Evolutionary conservation across 2,797 vertebrate genomes (phyloP).

Genomic region (Allobates femoralis): DNA sequence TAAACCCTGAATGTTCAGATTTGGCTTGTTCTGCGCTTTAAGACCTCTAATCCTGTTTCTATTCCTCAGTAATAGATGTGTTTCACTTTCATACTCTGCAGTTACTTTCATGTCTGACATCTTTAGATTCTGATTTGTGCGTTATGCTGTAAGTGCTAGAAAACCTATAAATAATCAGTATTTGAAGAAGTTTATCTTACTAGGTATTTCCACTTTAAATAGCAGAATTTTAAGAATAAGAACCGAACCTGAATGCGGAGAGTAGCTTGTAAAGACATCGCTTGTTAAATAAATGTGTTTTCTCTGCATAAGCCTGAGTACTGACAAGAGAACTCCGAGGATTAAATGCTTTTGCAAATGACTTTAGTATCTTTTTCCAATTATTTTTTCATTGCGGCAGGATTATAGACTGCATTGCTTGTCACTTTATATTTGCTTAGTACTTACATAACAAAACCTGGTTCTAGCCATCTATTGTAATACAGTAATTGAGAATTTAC

Average conservation of each 20-base stretch:
- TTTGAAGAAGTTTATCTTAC: constrained; percentile 5
- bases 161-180: not conserved
- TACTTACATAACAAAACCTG: constrained; percentile 34
- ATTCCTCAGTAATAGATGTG: not conserved
- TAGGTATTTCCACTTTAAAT: constrained; percentile 15
- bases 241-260: not conserved
- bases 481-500: constrained; percentile 30
- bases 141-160: not conserved
- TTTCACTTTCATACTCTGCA: not conserved
- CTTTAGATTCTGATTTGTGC: not conserved
- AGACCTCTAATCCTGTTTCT: not conserved
- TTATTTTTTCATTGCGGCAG: constrained; percentile 52
- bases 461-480: constrained; percentile 15
- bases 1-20: not conserved
- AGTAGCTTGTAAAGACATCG: constrained; percentile 19
- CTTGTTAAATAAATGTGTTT: constrained; percentile 47
- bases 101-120: not conserved
- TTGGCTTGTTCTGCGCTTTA: not conserved
- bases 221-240: not conserved
- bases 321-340: constrained; percentile 40
- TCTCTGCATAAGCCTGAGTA: constrained; percentile 35
- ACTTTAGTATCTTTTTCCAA: constrained; percentile 50
- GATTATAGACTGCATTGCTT: constrained; percentile 36
- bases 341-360: constrained; percentile 57
- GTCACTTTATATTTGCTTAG: constrained; percentile 42